Percentiles rank a stretch among this genome's conserved stretches.
Conservation (phyloP, 2,113 vertebrate species). For the Clarias magur region DNA sequence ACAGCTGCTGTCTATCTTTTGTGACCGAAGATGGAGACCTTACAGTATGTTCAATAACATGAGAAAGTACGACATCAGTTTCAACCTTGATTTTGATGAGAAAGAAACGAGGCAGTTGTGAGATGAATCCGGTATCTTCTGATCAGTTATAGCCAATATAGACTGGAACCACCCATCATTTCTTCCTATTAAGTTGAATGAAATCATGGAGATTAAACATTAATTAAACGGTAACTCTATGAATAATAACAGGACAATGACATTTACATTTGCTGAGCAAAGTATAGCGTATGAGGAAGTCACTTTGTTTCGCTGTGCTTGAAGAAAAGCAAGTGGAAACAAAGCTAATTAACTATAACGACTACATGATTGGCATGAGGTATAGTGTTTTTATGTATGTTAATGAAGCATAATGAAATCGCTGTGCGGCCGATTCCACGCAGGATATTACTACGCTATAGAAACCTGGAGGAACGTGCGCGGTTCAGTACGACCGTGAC, state of each 20-base stretch:
- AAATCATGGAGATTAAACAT: not conserved
- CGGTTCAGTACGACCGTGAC: not conserved
- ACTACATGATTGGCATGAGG: slow-evolving; percentile 63
- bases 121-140: no score
- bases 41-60: no score
- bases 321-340: slow-evolving; percentile 40
- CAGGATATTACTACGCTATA: not conserved
- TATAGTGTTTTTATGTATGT: slow-evolving; percentile 20
- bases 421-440: slow-evolving; percentile 60
- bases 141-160: no score
- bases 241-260: not conserved
- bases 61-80: no score
- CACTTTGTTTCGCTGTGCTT: not conserved
- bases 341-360: slow-evolving; percentile 67
- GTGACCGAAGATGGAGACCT: no score
- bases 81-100: no score
- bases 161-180: no score
- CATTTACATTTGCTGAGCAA: not conserved
- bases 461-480: not conserved
- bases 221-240: not conserved
- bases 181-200: no score
- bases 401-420: slow-evolving; percentile 75
- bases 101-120: no score
- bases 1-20: no score
- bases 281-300: not conserved